A percentile compares a stretch with the other conserved stretches of the same genome.
These are phyloP conservation scores for Pogonomyrmex barbatus DNA, from an alignment of 1,140 invertebrate genomes.

Conservation along the genomic window DNA sequence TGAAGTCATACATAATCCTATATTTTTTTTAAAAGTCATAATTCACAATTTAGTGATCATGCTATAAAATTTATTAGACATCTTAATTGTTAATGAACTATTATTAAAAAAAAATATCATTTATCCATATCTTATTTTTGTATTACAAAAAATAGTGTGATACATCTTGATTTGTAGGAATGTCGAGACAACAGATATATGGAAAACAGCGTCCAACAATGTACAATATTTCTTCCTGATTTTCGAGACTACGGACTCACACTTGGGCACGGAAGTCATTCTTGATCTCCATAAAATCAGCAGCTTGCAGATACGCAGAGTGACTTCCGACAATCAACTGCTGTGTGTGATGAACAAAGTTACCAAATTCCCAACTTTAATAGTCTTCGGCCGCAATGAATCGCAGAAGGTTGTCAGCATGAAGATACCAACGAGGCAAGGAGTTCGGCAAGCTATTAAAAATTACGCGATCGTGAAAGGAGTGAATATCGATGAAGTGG, in stretches of 20 bases:
- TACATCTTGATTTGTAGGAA: constrained; percentile 73
- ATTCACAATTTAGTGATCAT: too few species aligned
- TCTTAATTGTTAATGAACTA: neutral
- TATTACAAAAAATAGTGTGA: constrained; percentile 25
- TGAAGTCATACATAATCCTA: neutral
- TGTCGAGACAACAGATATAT: constrained; percentile 82
- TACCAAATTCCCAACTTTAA: constrained; percentile 86
- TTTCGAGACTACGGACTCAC: constrained; percentile 87
- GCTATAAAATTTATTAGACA: too few species aligned
- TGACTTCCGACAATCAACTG: constrained; percentile 86
- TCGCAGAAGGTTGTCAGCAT: constrained; percentile 83
- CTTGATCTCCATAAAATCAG: constrained; percentile 88
- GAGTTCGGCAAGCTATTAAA: constrained; percentile 81
- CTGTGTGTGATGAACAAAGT: constrained; percentile 85
- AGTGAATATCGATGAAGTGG: constrained; percentile 61
- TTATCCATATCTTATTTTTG: neutral
- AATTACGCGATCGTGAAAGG: constrained; percentile 85
- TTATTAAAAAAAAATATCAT: neutral
- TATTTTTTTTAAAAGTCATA: neutral
- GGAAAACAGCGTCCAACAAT: constrained; percentile 82
- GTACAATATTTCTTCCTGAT: constrained; percentile 87
- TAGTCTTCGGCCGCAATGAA: constrained; percentile 83
- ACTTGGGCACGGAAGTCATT: constrained; percentile 87
- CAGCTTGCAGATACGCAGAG: constrained; percentile 86
- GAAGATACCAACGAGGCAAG: constrained; percentile 82